Evolutionary conservation across 2,797 vertebrate genomes (phyloP), one percentile per base, ranked within the genome.

Genomic region (Bradypus variegatus): DNA sequence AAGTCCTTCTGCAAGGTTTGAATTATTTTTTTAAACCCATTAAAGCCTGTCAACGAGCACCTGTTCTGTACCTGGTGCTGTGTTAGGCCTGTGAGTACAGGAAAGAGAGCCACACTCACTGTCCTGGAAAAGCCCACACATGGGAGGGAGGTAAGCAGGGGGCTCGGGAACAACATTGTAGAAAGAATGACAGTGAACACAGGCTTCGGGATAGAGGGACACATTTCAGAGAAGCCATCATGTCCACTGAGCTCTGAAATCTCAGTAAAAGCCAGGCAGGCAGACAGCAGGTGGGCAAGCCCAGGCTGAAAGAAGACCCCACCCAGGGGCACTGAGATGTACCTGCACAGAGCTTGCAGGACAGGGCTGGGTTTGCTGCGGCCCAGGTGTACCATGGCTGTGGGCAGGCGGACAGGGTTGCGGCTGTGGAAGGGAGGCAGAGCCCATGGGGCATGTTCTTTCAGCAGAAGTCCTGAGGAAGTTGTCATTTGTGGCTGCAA

Each of bases 311-410:
- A 19, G 73, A 69, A 78, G 23, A 31, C 41, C 0, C 1, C 11
- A 45, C 33, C 31, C 38, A 70, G 48, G 55, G 31, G 65, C 38
- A 18, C 10, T 5, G 67, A 27, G 53, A 21, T 77, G 23, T 0
- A 0, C 0, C 31, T 41, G n/a, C 25, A 7, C 65, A n/a, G 13
- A 73, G 27, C 83, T 41, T 2, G 16, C 11, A 36, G 5, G 15
- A 45, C 6, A 14, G 21, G 5, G 1, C 5, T 2, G 25, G n/a
- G 38, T 27, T 62, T 45, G 41, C 18, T 23, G 0, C 0, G n/a
- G 21, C 64, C 84, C 25, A 8, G 21, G 29, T 33, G 29, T 27
- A 53, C 18, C 5, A 33, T 45, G 72, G 36, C 53, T 25, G 13
- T n/a, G 41, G 25, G 25, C 27, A 0, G 2, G 7, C 5, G 27